phyloP scores from a whole-genome alignment of 1,140 invertebrate genomes.

The Bursaphelenchus mucronatus region DNA sequence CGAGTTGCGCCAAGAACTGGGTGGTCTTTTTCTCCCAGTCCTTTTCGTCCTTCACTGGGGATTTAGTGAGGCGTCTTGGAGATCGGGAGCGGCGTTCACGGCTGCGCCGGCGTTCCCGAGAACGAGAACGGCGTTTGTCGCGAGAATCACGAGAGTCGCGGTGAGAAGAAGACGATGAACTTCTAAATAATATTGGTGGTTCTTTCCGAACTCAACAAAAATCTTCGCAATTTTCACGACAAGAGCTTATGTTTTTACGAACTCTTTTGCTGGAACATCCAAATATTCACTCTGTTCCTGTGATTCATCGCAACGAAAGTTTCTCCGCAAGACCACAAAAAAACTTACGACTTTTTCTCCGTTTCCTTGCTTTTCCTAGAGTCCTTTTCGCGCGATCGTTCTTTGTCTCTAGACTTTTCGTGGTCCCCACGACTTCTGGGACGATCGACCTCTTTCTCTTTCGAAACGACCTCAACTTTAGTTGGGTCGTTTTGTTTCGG shows the following conservation, averaged over 20 bases:
- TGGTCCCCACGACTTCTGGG: too few relatives aligned
- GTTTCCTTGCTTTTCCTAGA: too few relatives aligned
- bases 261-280: too few relatives aligned
- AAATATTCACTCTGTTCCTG: too few relatives aligned
- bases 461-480: too few relatives aligned
- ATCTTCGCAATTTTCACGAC: constrained; percentile 1
- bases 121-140: neutral
- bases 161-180: neutral
- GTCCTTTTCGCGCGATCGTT: too few relatives aligned
- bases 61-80: neutral
- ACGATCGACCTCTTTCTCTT: too few relatives aligned
- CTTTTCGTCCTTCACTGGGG: neutral
- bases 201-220: neutral
- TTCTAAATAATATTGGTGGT: neutral
- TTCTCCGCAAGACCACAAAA: too few relatives aligned
- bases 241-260: neutral
- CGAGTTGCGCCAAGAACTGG: neutral
- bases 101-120: neutral
- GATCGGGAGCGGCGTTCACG: neutral
- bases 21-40: constrained; percentile 8
- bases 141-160: neutral
- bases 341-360: too few relatives aligned
- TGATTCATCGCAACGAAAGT: too few relatives aligned
- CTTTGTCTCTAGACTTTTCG: too few relatives aligned
- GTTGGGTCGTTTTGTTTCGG: too few relatives aligned